These are phyloP conservation scores for Acleris laterana DNA, from an alignment of 2,888 invertebrate species.

Conservation along the genomic window DNA sequence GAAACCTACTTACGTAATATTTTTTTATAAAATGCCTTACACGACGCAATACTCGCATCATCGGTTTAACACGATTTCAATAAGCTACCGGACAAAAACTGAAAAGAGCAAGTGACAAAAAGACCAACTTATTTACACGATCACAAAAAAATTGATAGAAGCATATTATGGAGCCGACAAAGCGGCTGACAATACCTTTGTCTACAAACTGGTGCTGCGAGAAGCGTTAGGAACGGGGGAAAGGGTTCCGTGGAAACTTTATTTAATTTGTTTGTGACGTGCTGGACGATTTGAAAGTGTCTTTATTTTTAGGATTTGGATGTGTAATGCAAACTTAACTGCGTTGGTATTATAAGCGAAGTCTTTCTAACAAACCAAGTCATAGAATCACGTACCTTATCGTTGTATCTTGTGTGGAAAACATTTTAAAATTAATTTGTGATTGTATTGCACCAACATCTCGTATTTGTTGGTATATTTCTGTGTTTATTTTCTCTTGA, in stretches of 20 bases:
- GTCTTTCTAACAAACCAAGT: too few species aligned
- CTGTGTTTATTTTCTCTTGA: too few species aligned
- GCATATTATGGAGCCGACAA: conserved; percentile 28
- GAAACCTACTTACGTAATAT: not conserved
- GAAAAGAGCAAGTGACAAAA: conserved; percentile 29
- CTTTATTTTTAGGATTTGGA: too few species aligned
- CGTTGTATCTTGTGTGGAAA: too few species aligned
- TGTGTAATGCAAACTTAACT: too few species aligned
- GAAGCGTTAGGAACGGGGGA: not conserved
- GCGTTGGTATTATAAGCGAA: too few species aligned
- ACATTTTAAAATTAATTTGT: too few species aligned
- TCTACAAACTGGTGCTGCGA: not conserved
- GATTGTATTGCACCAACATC: too few species aligned
- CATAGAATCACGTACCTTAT: too few species aligned
- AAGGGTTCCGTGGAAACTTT: not conserved
- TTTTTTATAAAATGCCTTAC: not conserved
- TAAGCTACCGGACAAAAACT: conserved; percentile 14
- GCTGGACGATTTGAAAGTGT: too few species aligned
- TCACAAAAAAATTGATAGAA: conserved; percentile 17
- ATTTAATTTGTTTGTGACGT: too few species aligned
- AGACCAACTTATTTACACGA: conserved; percentile 40
- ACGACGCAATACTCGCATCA: conserved; percentile 6
- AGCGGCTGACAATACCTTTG: conserved; percentile 44
- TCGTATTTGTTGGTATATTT: too few species aligned
- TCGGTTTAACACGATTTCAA: conserved; percentile 9